Conservation (phyloP, 2,113 vertebrate genomes). For the Phaetusa simplex region DNA sequence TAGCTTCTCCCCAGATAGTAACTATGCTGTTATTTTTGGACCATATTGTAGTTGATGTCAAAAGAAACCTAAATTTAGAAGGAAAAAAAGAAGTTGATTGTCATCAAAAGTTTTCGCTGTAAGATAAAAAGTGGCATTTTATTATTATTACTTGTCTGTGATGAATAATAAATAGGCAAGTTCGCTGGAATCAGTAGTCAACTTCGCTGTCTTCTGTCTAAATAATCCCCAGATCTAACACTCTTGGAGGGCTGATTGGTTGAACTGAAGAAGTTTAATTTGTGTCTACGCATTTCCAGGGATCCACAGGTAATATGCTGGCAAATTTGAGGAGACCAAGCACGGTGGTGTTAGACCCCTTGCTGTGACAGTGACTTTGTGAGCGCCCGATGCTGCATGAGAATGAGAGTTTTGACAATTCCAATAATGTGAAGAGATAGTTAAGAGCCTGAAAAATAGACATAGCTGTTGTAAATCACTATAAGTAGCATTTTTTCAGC, state of each 20-base stretch:
- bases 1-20: slow-evolving; percentile 33
- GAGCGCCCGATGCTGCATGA: rapidly evolving
- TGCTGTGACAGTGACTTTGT: not conserved
- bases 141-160: slow-evolving; percentile 26
- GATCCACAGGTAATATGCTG: not conserved
- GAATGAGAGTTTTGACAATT: not conserved
- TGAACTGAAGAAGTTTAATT: not conserved
- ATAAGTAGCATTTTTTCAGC: not conserved
- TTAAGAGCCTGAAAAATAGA: not conserved
- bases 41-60: not conserved
- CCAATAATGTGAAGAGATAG: not conserved
- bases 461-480: not conserved
- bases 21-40: slow-evolving; percentile 66
- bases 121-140: slow-evolving; percentile 36
- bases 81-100: slow-evolving; percentile 43
- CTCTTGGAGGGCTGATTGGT: not conserved
- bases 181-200: slow-evolving; percentile 39
- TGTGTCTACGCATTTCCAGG: not conserved
- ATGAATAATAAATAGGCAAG: slow-evolving; percentile 67
- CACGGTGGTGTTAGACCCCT: not conserved
- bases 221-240: not conserved
- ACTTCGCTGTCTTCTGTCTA: slow-evolving; percentile 9
- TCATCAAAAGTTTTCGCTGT: slow-evolving; percentile 62
- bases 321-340: not conserved
- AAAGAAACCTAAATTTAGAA: slow-evolving; percentile 69